Evolutionary conservation across 2,113 vertebrate species (phyloP), one percentile per base, ranked within the genome.

Genomic region (Hippocampus abdominalis): DNA sequence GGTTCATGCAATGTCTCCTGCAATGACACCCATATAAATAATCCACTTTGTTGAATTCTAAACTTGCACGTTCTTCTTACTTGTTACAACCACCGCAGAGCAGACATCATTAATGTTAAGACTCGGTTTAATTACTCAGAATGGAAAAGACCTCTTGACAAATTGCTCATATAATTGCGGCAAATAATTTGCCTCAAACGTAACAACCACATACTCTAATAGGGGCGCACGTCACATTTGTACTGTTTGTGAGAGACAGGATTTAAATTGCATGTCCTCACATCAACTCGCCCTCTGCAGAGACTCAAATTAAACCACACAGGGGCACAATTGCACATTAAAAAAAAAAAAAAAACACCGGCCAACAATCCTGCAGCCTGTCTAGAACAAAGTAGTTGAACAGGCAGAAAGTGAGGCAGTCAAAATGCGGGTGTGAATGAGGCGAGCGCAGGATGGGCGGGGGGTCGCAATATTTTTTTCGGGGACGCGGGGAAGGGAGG

Each of bases 241-340:
- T 32, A 6, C 15, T 25, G 39, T 49, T 27, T 46, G 86, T 76
- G 85, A 83, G 81, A 83, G 90, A 86, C 82, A 88, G 83, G 85
- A 18, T 90, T 82, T 83, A 88, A 82, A 25, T 89, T 90, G 90
- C 90, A 89, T 87, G 88, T 90, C 89, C 86, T 89, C 85, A 92
- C 92, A 92, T 88, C 23, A 90, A 91, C 89, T 86, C 92, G 91
- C 88, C 83, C 84, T 88, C 84, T 81, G 81, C 78, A 83, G 88
- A 89, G 86, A 91, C 88, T 90, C 91, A 92, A 92, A 94, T 93
- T 85, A 92, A 92, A 90, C 83, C 71, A 75, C 87, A 84, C 86
- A 78, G 77, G 89, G 88, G 84, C 65, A 84, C 76, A 80, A 39
- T 36, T n/a, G 11, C 40, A 25, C 40, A 20, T 21, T 13, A 1